Base-by-base conservation (phyloP, 2,888 invertebrate genomes). In the Cordylochernes scorpioides region DNA sequence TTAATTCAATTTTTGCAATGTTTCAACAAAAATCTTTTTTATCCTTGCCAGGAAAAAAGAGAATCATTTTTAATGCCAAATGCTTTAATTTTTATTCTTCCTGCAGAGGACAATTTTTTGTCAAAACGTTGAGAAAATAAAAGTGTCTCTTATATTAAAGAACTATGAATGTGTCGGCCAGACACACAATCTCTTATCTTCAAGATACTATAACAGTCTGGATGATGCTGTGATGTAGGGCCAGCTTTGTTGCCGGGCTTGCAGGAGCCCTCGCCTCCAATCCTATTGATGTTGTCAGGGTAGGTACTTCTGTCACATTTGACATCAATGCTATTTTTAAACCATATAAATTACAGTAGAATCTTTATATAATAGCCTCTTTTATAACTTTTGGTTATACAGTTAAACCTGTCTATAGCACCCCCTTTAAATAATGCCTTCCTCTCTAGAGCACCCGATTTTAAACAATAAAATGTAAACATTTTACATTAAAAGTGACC, bases 221-320 rank as follows among this genome's bases (percentile, higher is more conserved):
- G 13, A 7, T 15, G 14, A 16, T 30, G 16, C 16, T 31, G 31
- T 17, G 27, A 32, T 38, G 36, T 54, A 74, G 74, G 43, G 78
- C 86, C 38, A 82, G 82, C 59, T 68, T 80, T 54, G 61, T 77
- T 44, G 84, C 88, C 40, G 82, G 82, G 50, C 62, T 86, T 46
- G 78, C 78, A 40, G 84, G 82, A 49, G 84, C 86, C 17, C 62
- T 88, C 36, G 82, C 84, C 34, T 84, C 84, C 33, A 86, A 80
- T 32, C 88, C 88, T 17, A 69, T 88, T 32, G 86, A 88, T 57
- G 86, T 88, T 36, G 65, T 86, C 35, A 61, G 82, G 59, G 84
- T 82, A 53, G 61, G 65, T 57, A 10, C 24, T n/a, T 17, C 19
- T 18, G 7, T 22, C 2, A 5, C n/a, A 5, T 21, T 28, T 24